Percentiles rank a stretch among this genome's conserved stretches.
Evolutionary conservation across 2,797 vertebrate species (phyloP).

Genomic region (Hydrolagus colliei): DNA sequence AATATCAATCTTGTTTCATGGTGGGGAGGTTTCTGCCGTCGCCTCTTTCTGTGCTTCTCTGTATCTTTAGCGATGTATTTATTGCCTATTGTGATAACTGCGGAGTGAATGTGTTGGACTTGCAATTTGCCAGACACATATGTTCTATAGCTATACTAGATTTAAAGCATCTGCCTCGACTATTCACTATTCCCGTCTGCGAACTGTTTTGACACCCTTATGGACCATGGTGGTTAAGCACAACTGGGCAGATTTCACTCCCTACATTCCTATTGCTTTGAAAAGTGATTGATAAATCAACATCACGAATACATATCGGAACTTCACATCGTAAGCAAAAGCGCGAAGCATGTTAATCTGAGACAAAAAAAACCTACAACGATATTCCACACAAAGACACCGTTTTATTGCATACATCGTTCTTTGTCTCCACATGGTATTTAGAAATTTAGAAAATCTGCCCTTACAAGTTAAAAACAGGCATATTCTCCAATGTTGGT

Average conservation of each 20-base stretch:
- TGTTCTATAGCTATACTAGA: too few relatives aligned
- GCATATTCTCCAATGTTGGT: not conserved
- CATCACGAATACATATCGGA: not conserved
- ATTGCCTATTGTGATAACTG: constrained; percentile 48
- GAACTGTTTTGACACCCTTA: constrained; percentile 13
- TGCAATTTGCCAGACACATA: constrained; percentile 32
- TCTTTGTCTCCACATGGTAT: not conserved
- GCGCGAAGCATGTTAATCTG: not conserved
- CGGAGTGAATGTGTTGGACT: constrained; percentile 40
- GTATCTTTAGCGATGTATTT: constrained; percentile 46
- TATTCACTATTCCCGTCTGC: not conserved
- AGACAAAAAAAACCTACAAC: not conserved
- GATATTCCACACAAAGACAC: not conserved
- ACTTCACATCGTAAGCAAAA: not conserved
- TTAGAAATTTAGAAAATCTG: not conserved
- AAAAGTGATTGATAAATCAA: not conserved
- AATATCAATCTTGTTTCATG: constrained; percentile 56
- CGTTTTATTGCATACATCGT: not conserved
- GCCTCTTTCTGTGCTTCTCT: constrained; percentile 40
- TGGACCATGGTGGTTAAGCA: not conserved
- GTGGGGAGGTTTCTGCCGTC: constrained; percentile 37
- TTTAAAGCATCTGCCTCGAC: not conserved
- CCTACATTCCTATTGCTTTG: not conserved
- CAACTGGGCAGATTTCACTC: not conserved
- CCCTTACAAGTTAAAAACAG: not conserved